Base-by-base conservation (phyloP, 2,888 invertebrate species). In the Xanthorhoe spadicearia region DNA sequence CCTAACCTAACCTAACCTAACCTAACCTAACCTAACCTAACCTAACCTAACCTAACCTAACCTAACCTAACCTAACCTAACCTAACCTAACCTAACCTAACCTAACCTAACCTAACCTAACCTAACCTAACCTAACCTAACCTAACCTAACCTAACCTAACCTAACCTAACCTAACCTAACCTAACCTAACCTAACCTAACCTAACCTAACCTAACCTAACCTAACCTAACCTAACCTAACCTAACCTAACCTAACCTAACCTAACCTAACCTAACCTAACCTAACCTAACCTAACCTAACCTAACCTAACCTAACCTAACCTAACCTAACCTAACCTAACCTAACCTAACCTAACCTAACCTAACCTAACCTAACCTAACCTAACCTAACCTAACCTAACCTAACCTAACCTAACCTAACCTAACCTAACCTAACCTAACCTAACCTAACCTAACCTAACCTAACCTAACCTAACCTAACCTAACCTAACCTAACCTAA, bases 31-130 rank as follows among this genome's bases (percentile, higher is more conserved):
- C 60, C 60, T 60, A 60, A 60, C 60, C 60, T 60, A 60, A 60
- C 60, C 49, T 49, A 49, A 60, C 60, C 60, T 60, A 60, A 60
- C 60, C 60, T 60, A 60, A 60, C 60, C 60, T 52, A 60, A 61
- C 61, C 61, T 54, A 61, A 61, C 61, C 61, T 54, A 61, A 61
- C 61, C 61, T 55, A 62, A 62, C 62, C 62, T 55, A 62, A 55
- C 62, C 62, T 50, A 62, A 55, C 62, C 62, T 55, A 62, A 55
- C 62, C 62, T 54, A 61, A 61, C 55, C 54, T 49, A 55, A 61
- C 61, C 54, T 54, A 54, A 54, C 54, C 55, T 49, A 61, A 61
- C 61, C 61, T 61, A 61, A 60, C 60, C 61, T 61, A 61, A 65
- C 57, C 61, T 57, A 58, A 58, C n/a, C n/a, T n/a, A n/a, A n/a